Evolutionary conservation across 2,113 vertebrate genomes (phyloP), one percentile per base, ranked within the genome.

Genomic region (Ardeotis arabs): DNA sequence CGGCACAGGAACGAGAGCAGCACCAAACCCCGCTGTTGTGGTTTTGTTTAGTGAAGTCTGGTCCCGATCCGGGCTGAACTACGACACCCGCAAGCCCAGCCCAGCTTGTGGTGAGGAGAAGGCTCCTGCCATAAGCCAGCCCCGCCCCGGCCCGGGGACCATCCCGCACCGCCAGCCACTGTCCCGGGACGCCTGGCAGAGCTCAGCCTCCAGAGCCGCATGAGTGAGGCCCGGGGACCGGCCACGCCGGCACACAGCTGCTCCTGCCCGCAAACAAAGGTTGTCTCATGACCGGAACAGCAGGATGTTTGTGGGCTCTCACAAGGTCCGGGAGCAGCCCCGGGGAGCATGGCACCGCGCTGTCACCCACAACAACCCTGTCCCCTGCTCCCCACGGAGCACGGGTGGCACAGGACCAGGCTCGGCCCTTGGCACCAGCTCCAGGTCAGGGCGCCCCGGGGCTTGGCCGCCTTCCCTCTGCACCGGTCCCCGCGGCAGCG

Each of bases 191-290:
- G 15, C 66, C 1, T 13, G 79, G 67, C 79, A 85, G 49, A 33
- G 63, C 5, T 77, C 68, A 60, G 84, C 88, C 92, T 79, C 19
- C 67, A 84, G 76, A 89, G 83, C 82, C 92, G 87, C 83, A 53
- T 39, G 82, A 94, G 89, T 9, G 1, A 68, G 56, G 49, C 16
- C 80, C 12, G 2, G 89, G 77, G 69, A 75, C 49, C 0, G 6
- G 86, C 73, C 89, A 60, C 6, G 15, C 72, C 5, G 25, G 91
- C 94, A 92, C 86, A 87, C 94, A 95, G 95, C 96, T 96, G 95
- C 91, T 93, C 77, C 77, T 8, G 0, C 89, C 69, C 5, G 2
- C 45, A 14, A 95, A 97, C 96, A 96, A 97, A 93, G 94, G 47
- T 60, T 82, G 74, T 44, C 87, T 96, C 84, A 96, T 93, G 91